Evolutionary conservation across 1,140 invertebrate genomes (phyloP).

Genomic region (Pteromalus puparum): DNA sequence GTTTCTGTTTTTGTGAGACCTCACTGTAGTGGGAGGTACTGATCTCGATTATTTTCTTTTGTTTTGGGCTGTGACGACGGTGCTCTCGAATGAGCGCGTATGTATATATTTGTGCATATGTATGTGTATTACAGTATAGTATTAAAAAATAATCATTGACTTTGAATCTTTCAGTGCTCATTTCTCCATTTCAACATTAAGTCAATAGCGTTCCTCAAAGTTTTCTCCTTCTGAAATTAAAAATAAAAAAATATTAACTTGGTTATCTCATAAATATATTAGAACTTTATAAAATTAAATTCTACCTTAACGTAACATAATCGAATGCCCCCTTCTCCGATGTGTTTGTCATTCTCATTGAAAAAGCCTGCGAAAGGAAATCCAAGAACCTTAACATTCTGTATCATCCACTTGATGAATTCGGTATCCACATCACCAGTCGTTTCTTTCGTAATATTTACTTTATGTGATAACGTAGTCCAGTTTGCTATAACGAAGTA

Average conservation of each 20-base stretch:
- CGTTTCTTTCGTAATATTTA: slow-evolving; percentile 80
- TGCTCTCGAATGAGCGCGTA: too few relatives aligned
- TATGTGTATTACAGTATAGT: too few relatives aligned
- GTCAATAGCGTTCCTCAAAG: slow-evolving; percentile 78
- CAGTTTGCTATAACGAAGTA: slow-evolving; percentile 98
- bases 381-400: slow-evolving; percentile 92
- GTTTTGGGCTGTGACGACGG: too few relatives aligned
- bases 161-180: too few relatives aligned
- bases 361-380: slow-evolving; percentile 98
- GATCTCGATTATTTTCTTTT: too few relatives aligned
- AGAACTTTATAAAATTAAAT: slow-evolving; percentile 45
- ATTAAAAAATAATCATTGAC: too few relatives aligned
- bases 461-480: slow-evolving; percentile 77
- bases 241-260: slow-evolving; percentile 31
- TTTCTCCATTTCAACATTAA: too few relatives aligned
- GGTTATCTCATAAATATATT: slow-evolving; percentile 12
- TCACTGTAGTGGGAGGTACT: too few relatives aligned
- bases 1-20: too few relatives aligned
- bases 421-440: slow-evolving; percentile 89
- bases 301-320: slow-evolving; percentile 95
- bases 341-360: slow-evolving; percentile 84
- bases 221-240: slow-evolving; percentile 83
- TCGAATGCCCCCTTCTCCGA: slow-evolving; percentile 92
- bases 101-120: too few relatives aligned
- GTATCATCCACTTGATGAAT: slow-evolving; percentile 96